Evolutionary conservation across 2,797 vertebrate genomes (phyloP).

Genomic region (Cichlasoma orientale): DNA sequence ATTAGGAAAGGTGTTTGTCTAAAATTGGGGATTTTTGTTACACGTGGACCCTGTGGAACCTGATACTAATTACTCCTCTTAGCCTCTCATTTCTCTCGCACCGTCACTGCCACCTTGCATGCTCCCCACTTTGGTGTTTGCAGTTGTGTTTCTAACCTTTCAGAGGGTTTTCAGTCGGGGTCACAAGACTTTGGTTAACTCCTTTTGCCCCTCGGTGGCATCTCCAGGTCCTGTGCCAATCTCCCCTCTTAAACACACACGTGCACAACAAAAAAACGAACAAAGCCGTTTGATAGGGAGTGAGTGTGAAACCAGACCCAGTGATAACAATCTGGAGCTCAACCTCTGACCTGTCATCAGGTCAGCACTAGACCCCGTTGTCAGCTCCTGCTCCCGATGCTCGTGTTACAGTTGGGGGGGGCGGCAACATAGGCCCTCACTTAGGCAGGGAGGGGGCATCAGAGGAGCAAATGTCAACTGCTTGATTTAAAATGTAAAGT

Average conservation of each 20-base stretch:
- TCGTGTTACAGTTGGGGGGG: slow-evolving; percentile 62
- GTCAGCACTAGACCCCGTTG: slow-evolving; percentile 75
- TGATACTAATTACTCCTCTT: slow-evolving; percentile 64
- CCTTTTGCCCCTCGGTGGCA: slow-evolving; percentile 66
- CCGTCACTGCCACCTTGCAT: slow-evolving; percentile 70
- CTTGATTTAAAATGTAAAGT: neutral
- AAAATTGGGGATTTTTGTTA: slow-evolving; percentile 16
- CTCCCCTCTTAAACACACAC: slow-evolving; percentile 63
- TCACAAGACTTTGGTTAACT: slow-evolving; percentile 72
- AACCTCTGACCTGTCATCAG: slow-evolving; percentile 83
- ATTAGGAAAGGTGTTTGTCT: slow-evolving; percentile 41
- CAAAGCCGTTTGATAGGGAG: slow-evolving; percentile 73
- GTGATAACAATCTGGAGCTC: slow-evolving; percentile 84
- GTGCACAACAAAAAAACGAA: slow-evolving; percentile 57
- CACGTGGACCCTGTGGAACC: slow-evolving; percentile 37
- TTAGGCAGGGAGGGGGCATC: neutral
- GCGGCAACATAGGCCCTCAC: slow-evolving; percentile 25
- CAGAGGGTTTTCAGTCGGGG: slow-evolving; percentile 60
- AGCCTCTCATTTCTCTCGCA: slow-evolving; percentile 49
- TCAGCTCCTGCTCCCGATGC: slow-evolving; percentile 71
- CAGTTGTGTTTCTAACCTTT: slow-evolving; percentile 68
- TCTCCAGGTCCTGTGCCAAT: slow-evolving; percentile 65
- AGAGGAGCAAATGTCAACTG: slow-evolving; percentile 1
- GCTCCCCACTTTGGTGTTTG: slow-evolving; percentile 44
- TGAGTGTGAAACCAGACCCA: slow-evolving; percentile 83